Base-by-base conservation (phyloP, 2,888 invertebrate genomes). In the Tiphia femorata region DNA sequence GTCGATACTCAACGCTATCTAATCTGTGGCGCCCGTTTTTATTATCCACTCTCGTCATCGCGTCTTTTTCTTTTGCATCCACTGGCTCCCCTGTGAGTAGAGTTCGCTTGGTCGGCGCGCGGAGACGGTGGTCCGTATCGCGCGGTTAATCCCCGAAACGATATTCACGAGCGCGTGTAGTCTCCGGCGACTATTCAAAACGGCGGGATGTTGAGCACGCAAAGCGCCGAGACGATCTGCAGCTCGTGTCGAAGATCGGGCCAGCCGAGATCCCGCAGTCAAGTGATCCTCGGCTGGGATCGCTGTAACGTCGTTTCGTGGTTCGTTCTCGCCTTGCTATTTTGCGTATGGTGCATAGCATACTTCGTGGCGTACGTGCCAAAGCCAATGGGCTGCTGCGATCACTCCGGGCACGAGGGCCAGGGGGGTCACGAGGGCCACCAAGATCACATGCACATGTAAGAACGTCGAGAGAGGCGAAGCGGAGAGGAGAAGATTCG, bases 251-350 rank as follows among this genome's bases (percentile, higher is more conserved):
- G 2, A 30, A 19, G 33, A 44, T 52, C 50, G 47, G 54, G 27
- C 14, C 25, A 17, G 6, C 49, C 48, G 25, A 49, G 7, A 37
- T 47, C 54, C 8, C 7, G 50, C 3, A 14, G 25, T 8, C 57
- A 73, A 10, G 57, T 75, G 10, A 67, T 80, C 42, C 55, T 80
- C 1, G 75, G 78, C 3, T 80, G 81, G 81, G 67, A 80, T 29
- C 72, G 46, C 62, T 79, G 79, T 19, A 80, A 76, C 44, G 33
- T 59, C 3, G 40, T 51, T 21, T 51, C 66, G 1, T 64, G 73
- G 10, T 14, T 66, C 2, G 0, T 70, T 2, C 49, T 80, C 3
- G 10, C 76, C 0, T 2, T 57, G 0, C 62, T 73, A 2, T 77
- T 80, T n/a, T 50, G 64, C n/a, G 21, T 71, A 27, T 80, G 80